A percentile compares a stretch with the other conserved stretches of the same genome.
Conservation (phyloP, 64 coral and sea anemone genomes). For the Montipora cactus region DNA sequence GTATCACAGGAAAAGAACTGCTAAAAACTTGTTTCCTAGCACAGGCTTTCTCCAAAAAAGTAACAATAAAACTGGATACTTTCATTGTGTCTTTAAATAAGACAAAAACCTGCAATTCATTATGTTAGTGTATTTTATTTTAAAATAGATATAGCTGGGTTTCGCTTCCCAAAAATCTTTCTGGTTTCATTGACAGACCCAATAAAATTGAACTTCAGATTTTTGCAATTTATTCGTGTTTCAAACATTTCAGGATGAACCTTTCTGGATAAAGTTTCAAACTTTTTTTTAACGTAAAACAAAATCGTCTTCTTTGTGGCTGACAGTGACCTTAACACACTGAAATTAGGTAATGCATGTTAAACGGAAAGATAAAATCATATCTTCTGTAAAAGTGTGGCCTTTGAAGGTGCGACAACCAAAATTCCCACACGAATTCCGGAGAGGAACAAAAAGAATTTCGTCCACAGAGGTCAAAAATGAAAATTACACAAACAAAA, state of each 20-base stretch:
- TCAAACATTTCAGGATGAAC: too few species aligned
- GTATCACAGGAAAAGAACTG: neutral
- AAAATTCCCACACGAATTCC: slow-evolving; percentile 4
- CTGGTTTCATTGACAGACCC: too few species aligned
- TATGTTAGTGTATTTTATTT: too few species aligned
- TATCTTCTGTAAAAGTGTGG: neutral
- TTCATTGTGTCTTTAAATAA: too few species aligned
- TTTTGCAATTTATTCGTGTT: too few species aligned
- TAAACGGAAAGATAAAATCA: neutral
- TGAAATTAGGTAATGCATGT: neutral
- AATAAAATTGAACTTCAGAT: too few species aligned
- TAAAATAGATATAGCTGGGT: neutral
- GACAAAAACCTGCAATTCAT: too few species aligned
- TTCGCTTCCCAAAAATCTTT: neutral
- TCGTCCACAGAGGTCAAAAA: neutral
- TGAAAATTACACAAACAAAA: neutral
- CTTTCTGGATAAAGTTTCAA: neutral
- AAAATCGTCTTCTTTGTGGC: neutral
- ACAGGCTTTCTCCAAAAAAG: neutral
- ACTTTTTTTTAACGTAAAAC: neutral
- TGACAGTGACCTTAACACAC: neutral
- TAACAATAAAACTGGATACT: neutral
- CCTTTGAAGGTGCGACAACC: neutral
- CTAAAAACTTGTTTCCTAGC: neutral
- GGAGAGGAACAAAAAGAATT: neutral